Evolutionary conservation across 2,113 vertebrate genomes (phyloP), one percentile per base, ranked within the genome.

Genomic region (cattle (Bos taurus)): DNA sequence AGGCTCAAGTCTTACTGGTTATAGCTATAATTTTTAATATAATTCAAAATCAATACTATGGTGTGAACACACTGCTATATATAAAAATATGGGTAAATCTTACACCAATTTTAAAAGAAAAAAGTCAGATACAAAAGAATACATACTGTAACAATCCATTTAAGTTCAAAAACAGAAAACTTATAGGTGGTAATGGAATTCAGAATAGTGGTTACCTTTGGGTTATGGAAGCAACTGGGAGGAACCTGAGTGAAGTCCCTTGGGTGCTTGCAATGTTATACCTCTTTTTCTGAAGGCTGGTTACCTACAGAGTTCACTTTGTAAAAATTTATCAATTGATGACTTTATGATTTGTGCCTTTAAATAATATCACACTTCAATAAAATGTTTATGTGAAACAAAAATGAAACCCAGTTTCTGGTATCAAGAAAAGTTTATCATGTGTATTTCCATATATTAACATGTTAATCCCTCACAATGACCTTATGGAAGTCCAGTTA

Each of bases 21-120:
- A 21, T n/a, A 78, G 57, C 40, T 54, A 11, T 97, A 67, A 97
- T 54, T 97, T 60, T 77, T 43, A 77, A 26, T 77, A 33, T 77
- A 93, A 88, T 17, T 96, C 67, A 85, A 96, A 84, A 88, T 62
- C 67, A 85, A 43, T 46, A 67, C 6, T 77, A 62, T 57, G 21
- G 8, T 36, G 3, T 82, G 26, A 87, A 90, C 46, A 48, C 50
- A 56, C 54, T 90, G 9, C 40, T 59, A 7, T 60, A 60, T 25
- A 60, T 2, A 33, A 78, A 40, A 52, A 60, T n/a, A 43, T 74
- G 59, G 26, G 23, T 91, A 80, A 67, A 12, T 90, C 33, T 50
- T n/a, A 78, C 80, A 83, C 25, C 48, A 91, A 48, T 85, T 80
- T 88, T 97, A 78, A 91, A 96, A 67, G 36, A 48, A 80, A 78